These are phyloP conservation scores for Brachyhypopomus occidentalis DNA, from an alignment of 2,113 vertebrate genomes.

Conservation along the genomic window DNA sequence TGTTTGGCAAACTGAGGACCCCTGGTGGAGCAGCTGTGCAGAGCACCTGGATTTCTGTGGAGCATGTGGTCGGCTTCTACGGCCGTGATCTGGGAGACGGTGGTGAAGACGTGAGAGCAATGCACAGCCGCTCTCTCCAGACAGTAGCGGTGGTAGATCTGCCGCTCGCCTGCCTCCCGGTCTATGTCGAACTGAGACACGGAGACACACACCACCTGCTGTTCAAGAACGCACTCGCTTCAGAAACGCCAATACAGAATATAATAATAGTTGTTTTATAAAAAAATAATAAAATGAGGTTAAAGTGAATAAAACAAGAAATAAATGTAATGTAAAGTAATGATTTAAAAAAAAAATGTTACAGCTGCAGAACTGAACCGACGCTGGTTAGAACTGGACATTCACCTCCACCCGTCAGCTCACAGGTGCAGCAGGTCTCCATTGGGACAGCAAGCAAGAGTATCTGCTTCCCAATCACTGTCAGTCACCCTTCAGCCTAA, in stretches of 20 bases:
- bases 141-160: conserved; percentile 97
- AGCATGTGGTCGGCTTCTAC: conserved; percentile 94
- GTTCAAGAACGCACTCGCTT: too few species aligned
- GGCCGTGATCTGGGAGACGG: conserved; percentile 94
- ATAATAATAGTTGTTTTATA: too few species aligned
- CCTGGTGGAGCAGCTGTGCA: too few species aligned
- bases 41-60: conserved; percentile 83
- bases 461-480: conserved; percentile 39
- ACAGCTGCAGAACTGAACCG: too few species aligned
- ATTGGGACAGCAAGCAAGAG: neutral
- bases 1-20: too few species aligned
- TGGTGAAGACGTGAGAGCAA: conserved; percentile 93
- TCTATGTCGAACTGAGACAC: conserved; percentile 87
- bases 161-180: conserved; percentile 92
- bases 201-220: neutral
- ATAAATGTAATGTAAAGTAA: too few species aligned
- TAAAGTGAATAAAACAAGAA: too few species aligned
- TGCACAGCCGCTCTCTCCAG: conserved; percentile 91
- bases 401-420: neutral
- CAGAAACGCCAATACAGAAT: too few species aligned
- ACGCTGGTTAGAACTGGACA: neutral
- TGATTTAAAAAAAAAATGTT: too few species aligned
- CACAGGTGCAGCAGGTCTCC: conserved; percentile 24
- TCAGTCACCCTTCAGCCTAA: conserved; percentile 59
- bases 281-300: too few species aligned